Evolutionary conservation across 2,888 invertebrate species (phyloP), one percentile per base, ranked within the genome.

Genomic region (Tenthredo livida): DNA sequence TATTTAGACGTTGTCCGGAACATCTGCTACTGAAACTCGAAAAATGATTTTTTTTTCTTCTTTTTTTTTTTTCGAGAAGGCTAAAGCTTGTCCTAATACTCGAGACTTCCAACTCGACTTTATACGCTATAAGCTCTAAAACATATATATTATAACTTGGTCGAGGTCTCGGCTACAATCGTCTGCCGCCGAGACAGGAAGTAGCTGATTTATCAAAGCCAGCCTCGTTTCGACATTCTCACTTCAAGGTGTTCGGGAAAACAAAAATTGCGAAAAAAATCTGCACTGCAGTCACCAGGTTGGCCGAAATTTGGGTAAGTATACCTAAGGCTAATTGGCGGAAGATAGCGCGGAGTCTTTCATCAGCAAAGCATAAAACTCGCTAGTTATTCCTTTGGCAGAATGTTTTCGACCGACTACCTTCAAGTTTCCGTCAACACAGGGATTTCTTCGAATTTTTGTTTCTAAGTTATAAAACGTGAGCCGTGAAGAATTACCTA

Each of bases 41-140:
- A 29, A 73, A 43, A 73, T 73, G 73, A 43, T 73, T 73, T 73
- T 73, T 40, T 33, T n/a, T n/a, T n/a, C n/a, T 72, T 70, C 43
- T 72, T 72, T 40, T 29, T 72, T 70, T 3, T 43, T 3, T 43
- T 12, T 25, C 21, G 6, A 72, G 43, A 67, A 29, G 33, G 67
- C 67, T 4, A 33, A 67, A 67, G 67, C 67, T 67, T 67, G 12
- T 67, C 29, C 29, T 17, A 33, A 33, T 67, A 67, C 29, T 15
- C 67, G 29, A 67, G 12, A 67, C 12, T 67, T 29, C 29, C 15
- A 21, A 25, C 43, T 73, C 25, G 73, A 15, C 25, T 73, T 4
- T 73, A n/a, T 73, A 40, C 25, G 43, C 21, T 43, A 10, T 12
- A 73, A 12, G 43, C 43, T 73, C 21, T 4, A 0, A 25, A 25